Percentiles rank a stretch among this genome's conserved stretches.
These are phyloP conservation scores for Triops cancriformis DNA, from an alignment of 1,140 invertebrate genomes.

Conservation along the genomic window DNA sequence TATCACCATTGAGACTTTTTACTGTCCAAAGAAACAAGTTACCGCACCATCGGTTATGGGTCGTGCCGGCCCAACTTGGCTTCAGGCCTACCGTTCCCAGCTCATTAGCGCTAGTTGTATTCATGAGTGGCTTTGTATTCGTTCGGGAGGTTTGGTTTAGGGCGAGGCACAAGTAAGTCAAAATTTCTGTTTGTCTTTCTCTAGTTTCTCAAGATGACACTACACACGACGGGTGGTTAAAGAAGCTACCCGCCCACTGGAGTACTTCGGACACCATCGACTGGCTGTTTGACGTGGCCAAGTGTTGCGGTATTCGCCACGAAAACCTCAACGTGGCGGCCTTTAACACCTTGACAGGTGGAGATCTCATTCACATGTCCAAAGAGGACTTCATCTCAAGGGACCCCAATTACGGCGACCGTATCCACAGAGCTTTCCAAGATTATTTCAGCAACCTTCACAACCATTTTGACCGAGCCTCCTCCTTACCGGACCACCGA, in stretches of 20 bases:
- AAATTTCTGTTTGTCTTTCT: not conserved
- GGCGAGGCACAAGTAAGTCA: not conserved
- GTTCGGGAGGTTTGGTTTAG: too few relatives aligned
- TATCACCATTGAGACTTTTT: not conserved
- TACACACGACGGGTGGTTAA: slow-evolving; percentile 18
- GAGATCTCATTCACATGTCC: slow-evolving; percentile 21
- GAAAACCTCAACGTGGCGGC: slow-evolving; percentile 23
- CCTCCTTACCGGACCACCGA: slow-evolving; percentile 6
- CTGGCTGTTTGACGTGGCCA: slow-evolving; percentile 27
- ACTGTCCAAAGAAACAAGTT: not conserved
- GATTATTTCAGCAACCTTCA: slow-evolving; percentile 15
- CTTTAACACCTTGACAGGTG: slow-evolving; percentile 26
- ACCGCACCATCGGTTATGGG: not conserved
- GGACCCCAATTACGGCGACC: slow-evolving; percentile 19
- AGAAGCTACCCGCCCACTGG: slow-evolving; percentile 27
- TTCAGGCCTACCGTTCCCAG: not conserved
- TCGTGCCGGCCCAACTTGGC: not conserved
- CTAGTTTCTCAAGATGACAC: not conserved
- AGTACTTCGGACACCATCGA: slow-evolving; percentile 20
- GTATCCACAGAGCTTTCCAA: slow-evolving; percentile 23
- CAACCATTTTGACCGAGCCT: slow-evolving; percentile 15
- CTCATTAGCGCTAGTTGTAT: not conserved
- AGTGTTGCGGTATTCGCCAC: slow-evolving; percentile 16
- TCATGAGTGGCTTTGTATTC: not conserved
- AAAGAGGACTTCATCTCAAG: slow-evolving; percentile 21